Base-by-base conservation (phyloP, 2,113 vertebrate species). In the Hylia prasina region DNA sequence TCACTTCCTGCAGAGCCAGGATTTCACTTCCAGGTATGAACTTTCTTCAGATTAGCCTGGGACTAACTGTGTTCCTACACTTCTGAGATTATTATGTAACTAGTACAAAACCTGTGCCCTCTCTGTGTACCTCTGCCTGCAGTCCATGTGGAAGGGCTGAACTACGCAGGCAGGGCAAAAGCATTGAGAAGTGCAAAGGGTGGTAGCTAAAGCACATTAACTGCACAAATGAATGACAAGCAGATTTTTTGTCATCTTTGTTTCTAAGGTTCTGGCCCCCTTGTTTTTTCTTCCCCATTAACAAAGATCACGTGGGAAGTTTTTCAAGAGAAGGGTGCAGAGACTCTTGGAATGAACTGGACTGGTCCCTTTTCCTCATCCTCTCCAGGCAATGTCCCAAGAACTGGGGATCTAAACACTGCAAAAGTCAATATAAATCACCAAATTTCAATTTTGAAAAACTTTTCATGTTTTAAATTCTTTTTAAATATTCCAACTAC, bases 131-230 rank as follows among this genome's bases (percentile, higher is more conserved):
- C 22, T 78, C 53, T 66, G 35, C 33, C 68, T 31, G 31, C 58
- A 61, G 45, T 17, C 24, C 22, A n/a, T 1, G 7, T 2, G 1
- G 60, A 48, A 47, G 11, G 8, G 2, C 1, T 53, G 2, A 11
- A 40, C 25, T 56, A 13, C 11, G 6, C 2, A 1, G 27, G 53
- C 12, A 58, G 7, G 17, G 7, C 22, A 87, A 72, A 82, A 33
- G 24, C 53, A 86, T 25, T 0, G 0, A 58, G 5, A 70, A 78
- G 21, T 51, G 31, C n/a, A 73, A 78, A 27, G 21, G 48, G 87
- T 18, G 10, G 16, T 6, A 68, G 15, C n/a, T 58, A 61, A 85
- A 82, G 47, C 31, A 45, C 13, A 39, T 69, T 37, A 87, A 47
- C 13, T 16, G 21, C 39, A 75, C 23, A 76, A 82, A 44, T 28